Evolutionary conservation across 2,797 vertebrate genomes (phyloP).

Genomic region (Spinus pinus): DNA sequence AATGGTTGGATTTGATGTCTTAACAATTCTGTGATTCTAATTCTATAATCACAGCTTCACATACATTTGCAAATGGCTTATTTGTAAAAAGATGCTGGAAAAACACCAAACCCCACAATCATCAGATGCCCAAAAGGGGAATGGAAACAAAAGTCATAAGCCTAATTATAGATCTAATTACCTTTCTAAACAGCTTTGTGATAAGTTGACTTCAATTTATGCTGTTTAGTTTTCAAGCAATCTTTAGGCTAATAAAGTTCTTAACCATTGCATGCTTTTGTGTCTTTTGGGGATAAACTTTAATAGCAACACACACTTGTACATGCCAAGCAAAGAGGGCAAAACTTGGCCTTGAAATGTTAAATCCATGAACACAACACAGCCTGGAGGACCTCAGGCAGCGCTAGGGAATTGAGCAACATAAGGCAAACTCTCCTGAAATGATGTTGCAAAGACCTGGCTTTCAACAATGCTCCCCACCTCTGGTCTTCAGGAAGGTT

Average conservation of each 20-base stretch:
- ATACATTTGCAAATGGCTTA: conserved; percentile 18
- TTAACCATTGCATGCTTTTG: neutral
- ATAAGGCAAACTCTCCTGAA: neutral
- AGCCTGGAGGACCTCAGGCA: neutral
- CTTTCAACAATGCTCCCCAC: neutral
- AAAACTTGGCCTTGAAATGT: neutral
- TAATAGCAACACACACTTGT: neutral
- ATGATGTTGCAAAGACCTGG: neutral
- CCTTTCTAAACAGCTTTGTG: conserved; percentile 53
- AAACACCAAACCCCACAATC: conserved; percentile 37
- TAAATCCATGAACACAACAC: neutral
- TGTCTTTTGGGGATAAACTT: neutral
- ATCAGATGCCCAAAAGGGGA: conserved; percentile 56
- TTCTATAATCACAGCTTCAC: conserved; percentile 30
- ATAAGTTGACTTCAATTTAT: conserved; percentile 49
- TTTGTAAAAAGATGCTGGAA: conserved; percentile 61
- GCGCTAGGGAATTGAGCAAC: rapidly evolving
- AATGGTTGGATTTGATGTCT: neutral
- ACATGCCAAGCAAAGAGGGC: neutral
- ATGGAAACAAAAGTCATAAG: conserved; percentile 18
- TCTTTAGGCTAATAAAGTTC: neutral
- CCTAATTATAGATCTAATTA: conserved; percentile 40
- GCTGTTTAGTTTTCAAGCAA: conserved; percentile 29
- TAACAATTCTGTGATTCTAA: neutral
- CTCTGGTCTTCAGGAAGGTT: neutral